A percentile compares a stretch with the other conserved stretches of the same genome.
These are phyloP conservation scores for Trachelipus rathkii DNA, from an alignment of 1,140 invertebrate species.

Conservation along the genomic window DNA sequence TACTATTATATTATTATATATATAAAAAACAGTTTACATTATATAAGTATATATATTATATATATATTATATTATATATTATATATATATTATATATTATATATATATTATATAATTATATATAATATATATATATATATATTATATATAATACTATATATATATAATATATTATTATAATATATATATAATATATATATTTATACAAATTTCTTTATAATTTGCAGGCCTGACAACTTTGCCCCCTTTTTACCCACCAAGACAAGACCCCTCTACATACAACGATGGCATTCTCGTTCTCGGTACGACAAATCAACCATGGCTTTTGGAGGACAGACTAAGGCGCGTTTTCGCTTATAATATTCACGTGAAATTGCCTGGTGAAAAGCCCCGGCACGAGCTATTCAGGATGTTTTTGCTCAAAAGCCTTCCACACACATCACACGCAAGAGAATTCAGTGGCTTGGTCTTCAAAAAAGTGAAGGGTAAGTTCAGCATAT, in stretches of 20 bases:
- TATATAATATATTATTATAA: no score
- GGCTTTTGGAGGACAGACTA: slow-evolving; percentile 41
- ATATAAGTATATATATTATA: no score
- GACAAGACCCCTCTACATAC: slow-evolving; percentile 25
- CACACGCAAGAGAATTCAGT: slow-evolving; percentile 41
- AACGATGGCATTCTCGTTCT: slow-evolving; percentile 39
- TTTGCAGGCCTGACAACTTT: slow-evolving; percentile 35
- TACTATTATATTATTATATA: no score
- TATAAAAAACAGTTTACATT: no score
- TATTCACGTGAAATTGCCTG: slow-evolving; percentile 43
- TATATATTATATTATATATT: no score
- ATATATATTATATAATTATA: background rate
- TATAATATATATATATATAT: background rate
- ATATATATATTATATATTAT: background rate
- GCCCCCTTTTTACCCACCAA: slow-evolving; percentile 35
- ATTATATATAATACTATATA: background rate
- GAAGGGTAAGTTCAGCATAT: slow-evolving; percentile 37
- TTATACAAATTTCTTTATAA: background rate
- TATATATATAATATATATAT: background rate
- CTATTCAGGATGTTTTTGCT: slow-evolving; percentile 42
- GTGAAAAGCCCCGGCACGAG: slow-evolving; percentile 41
- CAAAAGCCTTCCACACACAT: slow-evolving; percentile 35
- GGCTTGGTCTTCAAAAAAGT: slow-evolving; percentile 43
- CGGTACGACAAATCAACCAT: slow-evolving; percentile 43
- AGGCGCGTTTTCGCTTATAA: slow-evolving; percentile 43